phyloP scores from a whole-genome alignment of 1,140 invertebrate genomes.

The Diorhabda elongata region DNA sequence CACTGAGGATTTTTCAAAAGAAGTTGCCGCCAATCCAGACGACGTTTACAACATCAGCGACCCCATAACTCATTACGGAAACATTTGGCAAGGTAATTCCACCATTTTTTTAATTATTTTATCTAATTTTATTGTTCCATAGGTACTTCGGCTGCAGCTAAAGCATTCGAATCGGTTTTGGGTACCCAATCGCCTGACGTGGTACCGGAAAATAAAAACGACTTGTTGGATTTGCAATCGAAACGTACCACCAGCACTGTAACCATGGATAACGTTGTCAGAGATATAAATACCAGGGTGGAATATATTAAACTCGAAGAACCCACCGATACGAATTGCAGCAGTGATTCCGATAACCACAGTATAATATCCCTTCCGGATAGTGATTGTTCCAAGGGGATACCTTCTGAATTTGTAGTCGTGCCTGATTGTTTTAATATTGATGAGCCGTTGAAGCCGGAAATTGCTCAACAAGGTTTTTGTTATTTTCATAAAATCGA shows the following conservation, averaged over 20 bases:
- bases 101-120: not conserved
- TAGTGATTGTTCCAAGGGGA: constrained; percentile 18
- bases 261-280: not conserved
- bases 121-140: not conserved
- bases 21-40: not conserved
- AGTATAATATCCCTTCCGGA: constrained; percentile 22
- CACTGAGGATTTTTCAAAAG: not conserved
- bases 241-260: not conserved
- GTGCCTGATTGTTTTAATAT: constrained; percentile 15
- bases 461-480: not conserved
- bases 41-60: constrained; percentile 2
- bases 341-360: constrained; percentile 28
- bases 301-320: constrained; percentile 16
- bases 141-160: not conserved
- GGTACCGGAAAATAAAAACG: not conserved
- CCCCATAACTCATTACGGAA: not conserved
- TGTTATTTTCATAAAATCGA: not conserved
- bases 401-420: constrained; percentile 15
- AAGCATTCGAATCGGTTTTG: not conserved
- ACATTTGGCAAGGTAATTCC: constrained; percentile 5
- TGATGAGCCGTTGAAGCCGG: not conserved
- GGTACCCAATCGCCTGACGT: not conserved
- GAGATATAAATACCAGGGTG: constrained; percentile 9
- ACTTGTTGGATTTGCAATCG: not conserved
- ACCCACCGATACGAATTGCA: constrained; percentile 16